These are phyloP conservation scores for Xestia c-nigrum DNA, from an alignment of 2,888 invertebrate species.

Conservation along the genomic window DNA sequence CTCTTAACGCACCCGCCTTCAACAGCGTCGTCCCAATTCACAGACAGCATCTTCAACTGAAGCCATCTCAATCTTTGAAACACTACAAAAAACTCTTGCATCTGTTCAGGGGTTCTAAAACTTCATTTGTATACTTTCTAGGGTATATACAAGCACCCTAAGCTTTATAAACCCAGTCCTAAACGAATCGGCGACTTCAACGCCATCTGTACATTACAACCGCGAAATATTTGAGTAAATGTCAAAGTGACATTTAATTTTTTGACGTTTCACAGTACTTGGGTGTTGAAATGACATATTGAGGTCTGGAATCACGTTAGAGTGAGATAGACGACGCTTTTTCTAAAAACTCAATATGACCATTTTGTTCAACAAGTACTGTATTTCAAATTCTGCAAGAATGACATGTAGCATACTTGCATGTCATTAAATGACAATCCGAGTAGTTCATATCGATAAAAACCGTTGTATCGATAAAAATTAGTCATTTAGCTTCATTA, in stretches of 20 bases:
- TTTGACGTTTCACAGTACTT: neutral
- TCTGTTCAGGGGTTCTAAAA: neutral
- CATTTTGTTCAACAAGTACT: neutral
- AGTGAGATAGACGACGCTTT: neutral
- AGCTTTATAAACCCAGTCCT: neutral
- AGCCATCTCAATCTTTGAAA: neutral
- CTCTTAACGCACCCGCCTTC: neutral
- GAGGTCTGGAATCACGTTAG: neutral
- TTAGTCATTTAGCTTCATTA: constrained; percentile 31
- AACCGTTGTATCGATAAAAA: neutral
- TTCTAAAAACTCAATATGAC: neutral
- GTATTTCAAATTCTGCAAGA: neutral
- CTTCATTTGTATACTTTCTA: neutral
- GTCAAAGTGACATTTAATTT: neutral
- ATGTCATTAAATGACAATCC: constrained; percentile 37
- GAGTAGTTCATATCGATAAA: constrained; percentile 17
- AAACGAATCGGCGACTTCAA: neutral
- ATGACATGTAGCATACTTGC: constrained; percentile 41
- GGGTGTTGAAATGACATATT: neutral
- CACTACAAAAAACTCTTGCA: neutral
- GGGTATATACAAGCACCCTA: neutral
- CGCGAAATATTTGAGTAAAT: neutral
- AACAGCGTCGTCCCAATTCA: neutral
- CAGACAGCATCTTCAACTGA: neutral
- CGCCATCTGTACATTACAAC: constrained; percentile 17